Conservation (phyloP, 92 coral and sea anemone species). For the Phenganax marumi region DNA sequence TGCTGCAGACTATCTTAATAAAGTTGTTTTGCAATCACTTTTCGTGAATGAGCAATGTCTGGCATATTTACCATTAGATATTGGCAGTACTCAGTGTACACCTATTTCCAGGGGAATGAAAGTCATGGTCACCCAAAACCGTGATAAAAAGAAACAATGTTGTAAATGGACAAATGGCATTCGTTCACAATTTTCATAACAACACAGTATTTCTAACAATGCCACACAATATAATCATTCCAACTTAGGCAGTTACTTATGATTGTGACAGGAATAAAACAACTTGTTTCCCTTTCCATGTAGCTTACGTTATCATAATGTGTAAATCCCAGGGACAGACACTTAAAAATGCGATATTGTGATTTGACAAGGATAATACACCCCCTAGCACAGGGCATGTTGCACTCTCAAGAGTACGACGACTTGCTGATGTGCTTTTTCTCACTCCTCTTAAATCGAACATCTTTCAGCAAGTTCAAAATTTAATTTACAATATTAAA, state of each 20-base stretch:
- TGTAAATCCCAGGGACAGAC: conserved; percentile 52
- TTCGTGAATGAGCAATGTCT: background rate
- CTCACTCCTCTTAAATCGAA: background rate
- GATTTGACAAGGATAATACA: conserved; percentile 13
- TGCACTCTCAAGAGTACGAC: conserved; percentile 36
- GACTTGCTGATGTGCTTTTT: background rate
- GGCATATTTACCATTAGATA: background rate
- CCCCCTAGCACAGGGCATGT: conserved; percentile 41
- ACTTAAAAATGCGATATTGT: conserved; percentile 8
- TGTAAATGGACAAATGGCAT: background rate
- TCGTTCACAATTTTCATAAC: background rate
- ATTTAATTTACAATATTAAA: background rate
- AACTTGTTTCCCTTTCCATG: background rate
- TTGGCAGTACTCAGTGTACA: background rate
- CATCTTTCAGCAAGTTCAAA: background rate
- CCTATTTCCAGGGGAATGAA: background rate
- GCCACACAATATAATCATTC: background rate
- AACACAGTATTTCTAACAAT: background rate
- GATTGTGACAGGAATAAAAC: background rate
- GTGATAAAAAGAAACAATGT: background rate
- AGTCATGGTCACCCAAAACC: background rate
- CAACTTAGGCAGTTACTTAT: background rate
- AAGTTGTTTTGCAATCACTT: too few relatives aligned
- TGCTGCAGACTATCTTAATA: too few relatives aligned
- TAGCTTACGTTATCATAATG: background rate